A percentile compares a stretch with the other conserved stretches of the same genome.
Evolutionary conservation across 2,888 invertebrate species (phyloP).

Genomic region (Cantharis nigra): DNA sequence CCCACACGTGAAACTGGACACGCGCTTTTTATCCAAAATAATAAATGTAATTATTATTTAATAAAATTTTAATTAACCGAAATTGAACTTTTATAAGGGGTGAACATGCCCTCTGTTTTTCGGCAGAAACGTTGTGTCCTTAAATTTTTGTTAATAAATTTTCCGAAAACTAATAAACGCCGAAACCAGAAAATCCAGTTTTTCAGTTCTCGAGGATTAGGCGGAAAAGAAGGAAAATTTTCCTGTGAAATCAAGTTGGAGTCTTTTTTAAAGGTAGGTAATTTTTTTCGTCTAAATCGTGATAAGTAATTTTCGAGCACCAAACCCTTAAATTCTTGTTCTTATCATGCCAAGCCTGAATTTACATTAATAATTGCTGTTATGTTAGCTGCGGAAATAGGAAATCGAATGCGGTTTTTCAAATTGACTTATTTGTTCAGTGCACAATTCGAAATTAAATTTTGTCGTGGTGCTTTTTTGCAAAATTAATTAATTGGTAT

Average conservation of each 20-base stretch:
- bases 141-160: too few species aligned
- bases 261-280: background rate
- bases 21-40: conserved; percentile 37
- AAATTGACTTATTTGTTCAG: background rate
- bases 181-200: background rate
- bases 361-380: conserved; percentile 8
- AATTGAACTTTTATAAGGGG: background rate
- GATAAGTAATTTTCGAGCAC: background rate
- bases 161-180: too few species aligned
- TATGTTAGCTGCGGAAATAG: conserved; percentile 6
- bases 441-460: background rate
- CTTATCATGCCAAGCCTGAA: conserved; percentile 15
- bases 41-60: conserved; percentile 9
- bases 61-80: conserved; percentile 6
- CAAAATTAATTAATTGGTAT: background rate
- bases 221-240: too few species aligned
- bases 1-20: conserved; percentile 46
- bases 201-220: background rate
- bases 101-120: too few species aligned
- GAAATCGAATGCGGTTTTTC: conserved; percentile 12
- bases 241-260: background rate
- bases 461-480: background rate
- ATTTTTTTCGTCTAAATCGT: background rate
- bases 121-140: too few species aligned
- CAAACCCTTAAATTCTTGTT: conserved; percentile 12